Evolutionary conservation across 2,888 invertebrate genomes (phyloP), one percentile per base, ranked within the genome.

Genomic region (Vannuccia rotundouncinata): DNA sequence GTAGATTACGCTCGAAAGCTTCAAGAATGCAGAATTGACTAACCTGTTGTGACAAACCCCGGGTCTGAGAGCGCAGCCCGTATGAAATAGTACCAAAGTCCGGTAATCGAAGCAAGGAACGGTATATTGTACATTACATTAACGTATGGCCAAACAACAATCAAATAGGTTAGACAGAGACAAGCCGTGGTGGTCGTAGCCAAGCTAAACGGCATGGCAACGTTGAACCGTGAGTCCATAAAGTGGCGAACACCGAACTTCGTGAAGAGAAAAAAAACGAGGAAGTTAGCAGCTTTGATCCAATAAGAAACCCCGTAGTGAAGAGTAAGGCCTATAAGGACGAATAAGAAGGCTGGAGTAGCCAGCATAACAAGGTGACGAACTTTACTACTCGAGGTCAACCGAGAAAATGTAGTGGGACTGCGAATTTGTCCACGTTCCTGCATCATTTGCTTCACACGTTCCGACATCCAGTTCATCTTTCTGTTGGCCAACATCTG

Each of bases 311-410:
- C 85, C 82, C 88, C 87, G 78, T 90, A 88, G 84, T 91, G 90
- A 85, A 95, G 91, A 83, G 94, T 91, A 86, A 93, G 91, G 82
- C 96, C 96, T 82, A 94, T 92, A 83, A 92, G 88, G 89, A 94
- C 95, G 90, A 96, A 94, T 78, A 92, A 92, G 86, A 95, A 89
- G 88, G 95, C 94, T 17, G 96, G 96, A 84, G 93, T 92, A 82
- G 92, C 91, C 83, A 93, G 92, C 92, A 95, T 95, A 83, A 92
- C 92, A 92, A 93, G 94, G 91, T 93, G 93, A 83, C 93, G 91
- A 85, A 95, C 90, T 86, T 92, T 91, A 92, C 75, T 75, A 1
- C 29, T 75, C 25, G 75, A 28, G 29, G 30, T 28, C 1, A 30
- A 28, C 2, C 75, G 75, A 28, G 31, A 17, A 5, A 75, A 75